phyloP scores from a whole-genome alignment of 2,888 invertebrate species.

The Seladonia tumulorum region DNA sequence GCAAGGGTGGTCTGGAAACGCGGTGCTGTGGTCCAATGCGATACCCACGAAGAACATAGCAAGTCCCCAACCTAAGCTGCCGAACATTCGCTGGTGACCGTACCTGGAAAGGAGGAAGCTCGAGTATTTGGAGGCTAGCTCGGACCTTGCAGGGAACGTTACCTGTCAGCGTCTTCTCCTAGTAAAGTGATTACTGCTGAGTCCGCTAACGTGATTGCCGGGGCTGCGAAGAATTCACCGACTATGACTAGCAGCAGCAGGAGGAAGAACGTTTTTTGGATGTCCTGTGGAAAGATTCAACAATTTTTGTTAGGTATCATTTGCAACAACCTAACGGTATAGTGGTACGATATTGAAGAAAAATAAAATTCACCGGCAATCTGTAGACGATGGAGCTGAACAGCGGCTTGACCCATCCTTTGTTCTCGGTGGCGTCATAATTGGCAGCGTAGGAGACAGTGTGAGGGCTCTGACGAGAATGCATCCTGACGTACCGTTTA shows the following conservation, averaged over 20 bases:
- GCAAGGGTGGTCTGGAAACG: constrained; percentile 97
- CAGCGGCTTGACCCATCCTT: constrained; percentile 93
- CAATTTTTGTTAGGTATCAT: not conserved
- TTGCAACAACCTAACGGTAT: not conserved
- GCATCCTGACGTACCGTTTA: constrained; percentile 61
- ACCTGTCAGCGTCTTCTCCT: constrained; percentile 93
- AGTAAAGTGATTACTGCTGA: constrained; percentile 95
- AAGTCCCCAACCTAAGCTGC: constrained; percentile 98
- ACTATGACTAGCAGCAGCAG: constrained; percentile 96
- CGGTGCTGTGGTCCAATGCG: constrained; percentile 97
- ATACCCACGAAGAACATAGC: constrained; percentile 99
- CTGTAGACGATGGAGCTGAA: constrained; percentile 97
- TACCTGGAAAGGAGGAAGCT: constrained; percentile 85
- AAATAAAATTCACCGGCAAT: constrained; percentile 81
- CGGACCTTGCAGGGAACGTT: constrained; percentile 13
- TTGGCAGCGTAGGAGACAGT: constrained; percentile 91
- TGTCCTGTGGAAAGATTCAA: constrained; percentile 87
- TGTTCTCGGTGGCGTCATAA: constrained; percentile 89
- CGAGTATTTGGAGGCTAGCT: not conserved
- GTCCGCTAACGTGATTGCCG: constrained; percentile 97
- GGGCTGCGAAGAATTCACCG: constrained; percentile 99
- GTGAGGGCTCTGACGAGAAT: constrained; percentile 89
- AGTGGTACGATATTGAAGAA: not conserved
- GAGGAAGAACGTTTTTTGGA: constrained; percentile 98
- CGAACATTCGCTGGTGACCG: constrained; percentile 99